phyloP scores from a whole-genome alignment of 2,797 vertebrate genomes.

The Semotilus atromaculatus region DNA sequence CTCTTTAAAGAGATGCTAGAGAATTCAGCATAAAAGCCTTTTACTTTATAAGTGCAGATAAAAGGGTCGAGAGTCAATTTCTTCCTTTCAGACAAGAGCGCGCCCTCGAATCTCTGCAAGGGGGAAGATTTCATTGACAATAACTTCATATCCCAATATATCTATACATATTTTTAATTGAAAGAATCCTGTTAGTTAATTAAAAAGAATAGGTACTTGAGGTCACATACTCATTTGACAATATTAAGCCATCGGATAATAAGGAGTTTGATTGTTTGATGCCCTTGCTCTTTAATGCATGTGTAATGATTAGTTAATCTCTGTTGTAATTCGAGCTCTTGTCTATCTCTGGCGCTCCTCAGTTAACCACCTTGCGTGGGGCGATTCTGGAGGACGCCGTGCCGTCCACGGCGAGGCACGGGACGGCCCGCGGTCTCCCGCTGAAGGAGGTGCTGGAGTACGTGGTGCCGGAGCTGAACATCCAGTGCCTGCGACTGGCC shows the following conservation, averaged over 20 bases:
- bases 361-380: constrained; percentile 94
- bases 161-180: neutral
- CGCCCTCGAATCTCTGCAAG: neutral
- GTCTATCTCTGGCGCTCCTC: constrained; percentile 1
- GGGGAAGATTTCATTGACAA: neutral
- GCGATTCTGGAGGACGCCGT: constrained; percentile 96
- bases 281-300: constrained; percentile 70
- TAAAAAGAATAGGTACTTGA: neutral
- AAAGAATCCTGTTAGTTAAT: neutral
- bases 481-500: constrained; percentile 90
- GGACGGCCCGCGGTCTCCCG: constrained; percentile 91
- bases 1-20: neutral
- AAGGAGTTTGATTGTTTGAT: constrained; percentile 65
- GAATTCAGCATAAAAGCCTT: constrained; percentile 7
- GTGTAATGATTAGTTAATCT: neutral
- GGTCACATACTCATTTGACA: neutral
- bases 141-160: neutral
- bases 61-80: neutral
- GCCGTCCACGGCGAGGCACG: constrained; percentile 92
- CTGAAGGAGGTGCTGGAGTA: constrained; percentile 97
- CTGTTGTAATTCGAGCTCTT: neutral
- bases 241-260: constrained; percentile 48
- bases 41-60: constrained; percentile 9
- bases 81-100: neutral
- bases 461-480: constrained; percentile 92